Evolutionary conservation across 1,140 invertebrate species (phyloP).

Genomic region (Asobara japonica): DNA sequence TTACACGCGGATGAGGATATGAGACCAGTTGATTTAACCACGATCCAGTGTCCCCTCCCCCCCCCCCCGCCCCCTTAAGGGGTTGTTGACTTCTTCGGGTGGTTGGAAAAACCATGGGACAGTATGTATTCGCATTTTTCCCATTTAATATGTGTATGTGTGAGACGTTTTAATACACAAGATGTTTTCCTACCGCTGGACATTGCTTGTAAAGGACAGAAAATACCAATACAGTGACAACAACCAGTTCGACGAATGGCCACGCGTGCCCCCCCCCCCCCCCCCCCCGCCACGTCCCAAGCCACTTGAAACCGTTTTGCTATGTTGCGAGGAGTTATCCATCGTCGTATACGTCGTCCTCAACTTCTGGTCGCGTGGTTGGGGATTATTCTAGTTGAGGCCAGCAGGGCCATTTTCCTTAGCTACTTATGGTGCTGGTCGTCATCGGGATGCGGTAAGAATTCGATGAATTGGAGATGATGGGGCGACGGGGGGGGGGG

Average conservation of each 20-base stretch:
- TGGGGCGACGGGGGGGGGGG: not conserved
- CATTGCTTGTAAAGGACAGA: too few species aligned
- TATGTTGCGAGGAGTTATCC: constrained; percentile 3
- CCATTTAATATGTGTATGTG: not conserved
- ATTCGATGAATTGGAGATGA: constrained; percentile 27
- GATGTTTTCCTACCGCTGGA: too few species aligned
- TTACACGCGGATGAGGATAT: constrained; percentile 7
- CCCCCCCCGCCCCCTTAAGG: not conserved
- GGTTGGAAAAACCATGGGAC: constrained; percentile 25
- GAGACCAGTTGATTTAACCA: constrained; percentile 8
- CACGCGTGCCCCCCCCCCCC: constrained; percentile 47
- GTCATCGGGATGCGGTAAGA: constrained; percentile 5
- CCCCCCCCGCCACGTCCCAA: too few species aligned
- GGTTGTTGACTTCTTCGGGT: constrained; percentile 41
- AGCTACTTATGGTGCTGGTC: constrained; percentile 26
- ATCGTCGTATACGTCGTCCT: not conserved
- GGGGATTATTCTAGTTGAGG: not conserved
- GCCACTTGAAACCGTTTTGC: constrained; percentile 43
- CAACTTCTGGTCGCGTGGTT: constrained; percentile 14
- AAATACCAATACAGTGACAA: not conserved
- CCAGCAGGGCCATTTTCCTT: constrained; percentile 5
- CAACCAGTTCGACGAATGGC: constrained; percentile 59
- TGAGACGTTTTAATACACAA: not conserved
- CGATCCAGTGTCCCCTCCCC: not conserved
- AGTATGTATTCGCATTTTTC: not conserved